A percentile compares a stretch with the other conserved stretches of the same genome.
Conservation (phyloP, 2,888 invertebrate species). For the Xestobium rufovillosum region DNA sequence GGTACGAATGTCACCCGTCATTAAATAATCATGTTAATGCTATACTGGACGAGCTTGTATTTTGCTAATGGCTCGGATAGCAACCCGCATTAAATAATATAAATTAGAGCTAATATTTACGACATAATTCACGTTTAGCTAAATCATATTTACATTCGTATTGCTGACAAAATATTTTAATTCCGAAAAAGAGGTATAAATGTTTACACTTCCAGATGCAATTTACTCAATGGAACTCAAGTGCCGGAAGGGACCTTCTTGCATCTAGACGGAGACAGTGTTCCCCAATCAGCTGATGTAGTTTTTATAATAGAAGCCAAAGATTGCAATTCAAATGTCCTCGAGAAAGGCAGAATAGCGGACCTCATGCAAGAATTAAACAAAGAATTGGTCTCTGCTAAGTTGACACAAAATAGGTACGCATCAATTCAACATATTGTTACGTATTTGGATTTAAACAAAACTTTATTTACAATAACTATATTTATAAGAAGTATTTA, state of each 20-base stretch:
- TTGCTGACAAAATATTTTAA: not conserved
- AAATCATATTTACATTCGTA: too few species aligned
- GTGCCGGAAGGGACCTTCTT: constrained; percentile 71
- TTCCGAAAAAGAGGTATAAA: constrained; percentile 1
- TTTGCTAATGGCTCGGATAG: too few species aligned
- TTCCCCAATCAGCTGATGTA: constrained; percentile 70
- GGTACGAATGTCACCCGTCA: too few species aligned
- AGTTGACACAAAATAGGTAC: constrained; percentile 60
- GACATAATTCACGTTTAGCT: too few species aligned
- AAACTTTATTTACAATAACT: not conserved
- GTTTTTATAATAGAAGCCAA: constrained; percentile 87
- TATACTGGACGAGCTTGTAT: too few species aligned
- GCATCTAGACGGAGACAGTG: constrained; percentile 49
- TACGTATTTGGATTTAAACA: constrained; percentile 3
- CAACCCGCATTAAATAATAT: too few species aligned
- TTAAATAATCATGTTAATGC: too few species aligned
- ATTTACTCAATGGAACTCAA: constrained; percentile 57
- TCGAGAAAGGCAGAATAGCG: constrained; percentile 60
- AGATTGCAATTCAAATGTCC: constrained; percentile 67
- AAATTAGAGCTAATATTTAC: too few species aligned
- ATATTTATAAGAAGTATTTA: not conserved
- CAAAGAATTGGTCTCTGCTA: constrained; percentile 58
- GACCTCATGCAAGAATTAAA: constrained; percentile 59
- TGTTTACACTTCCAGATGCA: constrained; percentile 51
- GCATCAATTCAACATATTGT: constrained; percentile 12